These are phyloP conservation scores for Troides helena DNA, from an alignment of 2,888 invertebrate species.

Conservation along the genomic window DNA sequence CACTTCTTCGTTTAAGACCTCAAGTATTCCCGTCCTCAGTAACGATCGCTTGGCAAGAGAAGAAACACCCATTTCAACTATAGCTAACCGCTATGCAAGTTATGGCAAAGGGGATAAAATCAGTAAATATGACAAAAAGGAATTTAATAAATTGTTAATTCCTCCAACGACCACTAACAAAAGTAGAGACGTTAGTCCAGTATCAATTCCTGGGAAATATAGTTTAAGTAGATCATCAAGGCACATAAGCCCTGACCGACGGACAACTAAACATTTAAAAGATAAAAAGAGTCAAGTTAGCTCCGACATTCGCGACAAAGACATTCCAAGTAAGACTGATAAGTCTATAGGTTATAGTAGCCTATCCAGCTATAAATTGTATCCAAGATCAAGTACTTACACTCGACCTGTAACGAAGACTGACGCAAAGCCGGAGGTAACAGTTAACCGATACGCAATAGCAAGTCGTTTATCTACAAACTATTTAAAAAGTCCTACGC, in stretches of 20 bases:
- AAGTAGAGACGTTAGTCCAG: conserved; percentile 81
- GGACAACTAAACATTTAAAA: conserved; percentile 59
- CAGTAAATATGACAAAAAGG: conserved; percentile 67
- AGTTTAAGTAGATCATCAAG: conserved; percentile 66
- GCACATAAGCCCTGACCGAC: conserved; percentile 75
- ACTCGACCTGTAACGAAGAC: conserved; percentile 55
- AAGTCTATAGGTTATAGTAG: conserved; percentile 76
- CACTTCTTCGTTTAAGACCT: conserved; percentile 69
- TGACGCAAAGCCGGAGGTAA: conserved; percentile 56
- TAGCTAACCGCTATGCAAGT: conserved; percentile 67
- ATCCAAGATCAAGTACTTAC: conserved; percentile 71
- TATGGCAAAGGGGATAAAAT: conserved; percentile 56
- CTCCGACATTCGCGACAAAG: conserved; percentile 76
- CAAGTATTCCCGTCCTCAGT: conserved; percentile 68
- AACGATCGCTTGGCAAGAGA: conserved; percentile 63
- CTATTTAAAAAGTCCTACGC: conserved; percentile 66
- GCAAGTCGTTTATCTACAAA: conserved; percentile 65
- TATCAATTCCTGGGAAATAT: conserved; percentile 66
- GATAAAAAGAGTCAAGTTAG: conserved; percentile 79
- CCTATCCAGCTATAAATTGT: conserved; percentile 76
- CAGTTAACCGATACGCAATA: conserved; percentile 66
- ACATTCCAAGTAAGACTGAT: conserved; percentile 80
- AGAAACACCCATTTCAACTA: conserved; percentile 66
- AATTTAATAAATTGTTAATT: conserved; percentile 71
- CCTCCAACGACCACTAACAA: conserved; percentile 55